Evolutionary conservation across 2,888 invertebrate species (phyloP).

Genomic region (Sycophila texana): DNA sequence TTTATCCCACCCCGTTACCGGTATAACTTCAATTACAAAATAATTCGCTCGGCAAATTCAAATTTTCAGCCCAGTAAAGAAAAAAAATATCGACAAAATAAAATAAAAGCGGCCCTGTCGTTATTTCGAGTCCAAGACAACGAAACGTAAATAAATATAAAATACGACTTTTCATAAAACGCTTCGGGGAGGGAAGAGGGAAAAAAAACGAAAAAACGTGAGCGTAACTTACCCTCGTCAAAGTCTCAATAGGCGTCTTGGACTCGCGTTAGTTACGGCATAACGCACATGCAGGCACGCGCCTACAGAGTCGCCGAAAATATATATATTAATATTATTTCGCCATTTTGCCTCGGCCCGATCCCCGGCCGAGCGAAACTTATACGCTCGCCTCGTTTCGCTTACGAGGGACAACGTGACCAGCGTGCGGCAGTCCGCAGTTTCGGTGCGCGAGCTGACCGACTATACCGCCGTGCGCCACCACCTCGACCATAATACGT

Average conservation of each 20-base stretch:
- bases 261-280: background rate
- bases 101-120: too few species aligned
- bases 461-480: background rate
- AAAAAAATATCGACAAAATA: too few species aligned
- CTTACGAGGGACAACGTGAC: slow-evolving; percentile 22
- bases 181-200: too few species aligned
- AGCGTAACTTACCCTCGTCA: background rate
- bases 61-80: too few species aligned
- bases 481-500: slow-evolving; percentile 5
- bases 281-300: background rate
- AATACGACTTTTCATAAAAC: too few species aligned
- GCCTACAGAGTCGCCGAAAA: background rate
- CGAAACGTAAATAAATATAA: too few species aligned
- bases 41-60: too few species aligned
- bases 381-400: background rate
- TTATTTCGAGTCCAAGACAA: too few species aligned
- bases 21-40: too few species aligned
- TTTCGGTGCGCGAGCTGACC: background rate
- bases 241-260: background rate
- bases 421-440: background rate
- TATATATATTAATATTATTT: slow-evolving; percentile 41
- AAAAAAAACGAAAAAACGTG: too few species aligned
- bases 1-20: too few species aligned
- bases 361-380: too few species aligned
- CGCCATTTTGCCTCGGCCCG: slow-evolving; percentile 7